A percentile compares a stretch with the other conserved stretches of the same genome.
Conservation (phyloP, 2,797 vertebrate species). For the Brachyrhaphis roseni region DNA sequence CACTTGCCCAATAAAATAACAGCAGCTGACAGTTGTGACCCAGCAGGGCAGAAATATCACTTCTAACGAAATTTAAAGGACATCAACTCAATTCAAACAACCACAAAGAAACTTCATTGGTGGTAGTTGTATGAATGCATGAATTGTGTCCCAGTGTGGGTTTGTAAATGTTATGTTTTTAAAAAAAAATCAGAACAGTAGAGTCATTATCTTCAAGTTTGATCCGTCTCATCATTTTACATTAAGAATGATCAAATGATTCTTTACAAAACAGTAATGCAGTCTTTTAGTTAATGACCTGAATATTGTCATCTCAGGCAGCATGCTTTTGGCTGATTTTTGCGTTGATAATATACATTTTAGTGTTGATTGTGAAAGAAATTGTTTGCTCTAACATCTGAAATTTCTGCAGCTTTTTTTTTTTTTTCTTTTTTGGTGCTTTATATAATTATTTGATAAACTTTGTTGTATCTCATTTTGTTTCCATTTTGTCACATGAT, state of each 20-base stretch:
- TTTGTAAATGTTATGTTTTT: not conserved
- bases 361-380: not conserved
- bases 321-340: not conserved
- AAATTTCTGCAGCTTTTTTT: not conserved
- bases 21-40: not conserved
- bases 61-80: not conserved
- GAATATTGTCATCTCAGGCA: not conserved
- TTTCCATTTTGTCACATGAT: not conserved
- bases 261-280: not conserved
- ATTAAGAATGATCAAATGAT: not conserved
- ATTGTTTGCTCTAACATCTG: not conserved
- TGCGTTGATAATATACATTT: not conserved
- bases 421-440: conserved; percentile 39
- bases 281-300: not conserved
- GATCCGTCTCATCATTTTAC: not conserved
- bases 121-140: not conserved
- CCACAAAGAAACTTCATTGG: not conserved
- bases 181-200: not conserved
- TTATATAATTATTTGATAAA: not conserved
- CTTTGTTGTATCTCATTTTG: conserved; percentile 2
- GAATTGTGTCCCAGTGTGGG: not conserved
- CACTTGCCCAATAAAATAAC: not conserved
- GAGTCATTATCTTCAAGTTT: not conserved
- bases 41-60: not conserved
- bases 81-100: not conserved